Percentiles rank a stretch among this genome's conserved stretches.
phyloP scores from a whole-genome alignment of 23 tunicate genomes.

The Pegea sp. region DNA sequence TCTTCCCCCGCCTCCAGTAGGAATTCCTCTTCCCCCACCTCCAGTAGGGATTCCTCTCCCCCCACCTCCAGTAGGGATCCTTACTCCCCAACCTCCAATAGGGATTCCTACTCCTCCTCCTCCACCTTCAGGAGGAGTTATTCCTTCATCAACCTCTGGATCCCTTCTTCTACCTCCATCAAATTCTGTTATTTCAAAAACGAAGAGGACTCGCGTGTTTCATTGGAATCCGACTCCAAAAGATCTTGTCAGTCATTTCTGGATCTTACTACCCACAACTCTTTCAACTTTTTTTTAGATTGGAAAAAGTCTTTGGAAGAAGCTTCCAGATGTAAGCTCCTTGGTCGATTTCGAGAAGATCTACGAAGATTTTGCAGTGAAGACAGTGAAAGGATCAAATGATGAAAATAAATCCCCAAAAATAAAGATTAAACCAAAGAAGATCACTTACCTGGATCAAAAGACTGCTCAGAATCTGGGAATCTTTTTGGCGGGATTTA shows the following conservation, averaged over 20 bases:
- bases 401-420: constrained; percentile 1
- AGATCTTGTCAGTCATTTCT: too few relatives aligned
- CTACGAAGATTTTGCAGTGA: constrained; percentile 9
- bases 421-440: constrained; percentile 10
- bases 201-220: too few relatives aligned
- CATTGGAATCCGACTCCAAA: too few relatives aligned
- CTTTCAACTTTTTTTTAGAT: constrained; percentile 4
- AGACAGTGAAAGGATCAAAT: constrained; percentile 1
- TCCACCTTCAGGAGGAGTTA: background rate
- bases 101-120: too few relatives aligned
- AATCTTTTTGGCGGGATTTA: constrained; percentile 50
- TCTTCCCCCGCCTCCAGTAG: background rate
- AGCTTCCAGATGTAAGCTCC: constrained; percentile 4
- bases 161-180: too few relatives aligned
- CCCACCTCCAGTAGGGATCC: background rate
- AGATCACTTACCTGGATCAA: constrained; percentile 17
- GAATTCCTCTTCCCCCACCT: constrained; percentile 4
- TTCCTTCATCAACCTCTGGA: background rate
- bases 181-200: too few relatives aligned
- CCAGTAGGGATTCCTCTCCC: background rate
- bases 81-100: too few relatives aligned
- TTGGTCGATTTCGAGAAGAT: constrained; percentile 6
- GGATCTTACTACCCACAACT: background rate
- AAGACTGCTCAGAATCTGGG: constrained; percentile 60
- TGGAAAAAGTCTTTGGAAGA: constrained; percentile 48